Conservation (phyloP, 2,797 vertebrate species). For the Steatocranus sp. region DNA sequence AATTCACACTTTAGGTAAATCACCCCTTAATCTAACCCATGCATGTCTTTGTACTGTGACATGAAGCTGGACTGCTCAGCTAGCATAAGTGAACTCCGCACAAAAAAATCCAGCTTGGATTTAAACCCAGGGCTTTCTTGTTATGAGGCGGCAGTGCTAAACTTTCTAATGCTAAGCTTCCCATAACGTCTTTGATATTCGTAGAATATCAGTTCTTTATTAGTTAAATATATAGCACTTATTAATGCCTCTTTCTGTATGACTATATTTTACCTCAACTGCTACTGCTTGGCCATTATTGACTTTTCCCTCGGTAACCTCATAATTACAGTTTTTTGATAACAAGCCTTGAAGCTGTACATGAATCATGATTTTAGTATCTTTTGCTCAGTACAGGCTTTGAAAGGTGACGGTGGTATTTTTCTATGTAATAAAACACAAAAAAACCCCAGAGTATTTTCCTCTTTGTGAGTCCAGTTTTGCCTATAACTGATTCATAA, state of each 20-base stretch:
- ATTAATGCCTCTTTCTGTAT: background rate
- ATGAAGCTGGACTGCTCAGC: background rate
- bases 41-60: background rate
- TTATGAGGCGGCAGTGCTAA: background rate
- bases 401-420: background rate
- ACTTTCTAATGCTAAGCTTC: background rate
- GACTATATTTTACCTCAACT: background rate
- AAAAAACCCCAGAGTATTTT: background rate
- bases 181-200: background rate
- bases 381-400: background rate
- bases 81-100: background rate
- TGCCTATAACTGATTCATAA: background rate
- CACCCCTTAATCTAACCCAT: background rate
- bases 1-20: background rate
- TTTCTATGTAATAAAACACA: background rate
- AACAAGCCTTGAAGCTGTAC: background rate
- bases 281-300: background rate
- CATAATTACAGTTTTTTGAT: background rate
- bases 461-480: background rate
- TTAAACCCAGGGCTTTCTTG: background rate
- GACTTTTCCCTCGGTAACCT: background rate
- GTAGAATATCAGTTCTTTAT: background rate
- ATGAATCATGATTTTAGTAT: background rate
- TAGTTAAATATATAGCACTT: background rate
- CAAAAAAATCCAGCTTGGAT: background rate